Base-by-base conservation (phyloP, 2,888 invertebrate genomes). In the Agrilus biguttatus region DNA sequence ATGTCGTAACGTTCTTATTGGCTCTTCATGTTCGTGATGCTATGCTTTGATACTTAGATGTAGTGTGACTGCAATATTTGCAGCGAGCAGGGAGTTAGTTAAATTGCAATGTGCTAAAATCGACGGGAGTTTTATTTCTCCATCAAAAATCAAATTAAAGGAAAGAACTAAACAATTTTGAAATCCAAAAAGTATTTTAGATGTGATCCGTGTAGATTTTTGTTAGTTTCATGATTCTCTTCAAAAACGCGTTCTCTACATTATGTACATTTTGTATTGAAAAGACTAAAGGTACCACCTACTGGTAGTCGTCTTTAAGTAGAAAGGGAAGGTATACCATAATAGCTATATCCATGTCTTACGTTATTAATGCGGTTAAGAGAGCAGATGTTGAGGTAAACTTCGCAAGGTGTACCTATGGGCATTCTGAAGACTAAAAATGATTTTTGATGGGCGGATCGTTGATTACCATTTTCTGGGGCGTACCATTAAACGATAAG, bases 341-440 rank as follows among this genome's bases (percentile, higher is more conserved):
- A 46, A 46, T 45, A 39, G 40, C 49, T 43, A 35, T 49, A 45
- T 49, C 45, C 43, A 46, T 43, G 41, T 47, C 43, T 45, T 36
- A 23, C 40, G 44, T 40, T 21, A 21, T 21, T 45, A 48, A 49
- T 49, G 48, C 40, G 45, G 45, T 47, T 43, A 45, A 35, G 32
- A 28, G 10, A 39, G 44, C 48, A 48, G 48, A 46, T 48, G 48
- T 48, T 48, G 39, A 35, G 12, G 28, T 37, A 34, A 6, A 43
- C 41, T 35, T 35, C 23, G 33, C 36, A 41, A 44, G 44, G 42
- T 44, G 28, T 28, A 28, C 28, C 10, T 28, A 2, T 28, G 10
- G 28, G 28, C 10, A 37, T 45, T 45, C 40, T 43, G 35, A 40
- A 32, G 40, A 41, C 37, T 21, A 41, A 42, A 42, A 21, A 42